phyloP scores from a whole-genome alignment of 2,888 invertebrate species.

The Dendrolimus houi region DNA sequence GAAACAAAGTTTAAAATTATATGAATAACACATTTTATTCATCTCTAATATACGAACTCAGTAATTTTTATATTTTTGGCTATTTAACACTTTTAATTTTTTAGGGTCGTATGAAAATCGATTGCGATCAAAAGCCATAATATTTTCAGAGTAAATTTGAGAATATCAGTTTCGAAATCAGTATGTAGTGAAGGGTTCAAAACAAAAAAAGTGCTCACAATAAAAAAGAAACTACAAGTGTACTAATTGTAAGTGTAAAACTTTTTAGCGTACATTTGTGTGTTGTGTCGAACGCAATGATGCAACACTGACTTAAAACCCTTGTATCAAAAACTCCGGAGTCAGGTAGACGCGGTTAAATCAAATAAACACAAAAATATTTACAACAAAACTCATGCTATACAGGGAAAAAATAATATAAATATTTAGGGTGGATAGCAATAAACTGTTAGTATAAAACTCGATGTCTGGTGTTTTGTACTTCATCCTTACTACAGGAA shows the following conservation, averaged over 20 bases:
- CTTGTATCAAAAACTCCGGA: slow-evolving; percentile 45
- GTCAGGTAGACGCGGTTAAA: slow-evolving; percentile 67
- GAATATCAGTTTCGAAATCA: slow-evolving; percentile 17
- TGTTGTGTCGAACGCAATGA: slow-evolving; percentile 77
- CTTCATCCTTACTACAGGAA: slow-evolving; percentile 50
- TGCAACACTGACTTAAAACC: slow-evolving; percentile 72
- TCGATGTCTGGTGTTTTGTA: slow-evolving; percentile 60
- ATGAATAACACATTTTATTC: no score
- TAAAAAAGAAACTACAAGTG: slow-evolving; percentile 41
- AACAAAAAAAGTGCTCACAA: slow-evolving; percentile 49
- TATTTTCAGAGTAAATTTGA: slow-evolving; percentile 6
- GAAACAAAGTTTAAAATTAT: no score
- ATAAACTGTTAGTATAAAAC: slow-evolving; percentile 71
- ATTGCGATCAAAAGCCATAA: no score
- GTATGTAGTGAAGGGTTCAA: slow-evolving; percentile 59
- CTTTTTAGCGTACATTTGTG: slow-evolving; percentile 77
- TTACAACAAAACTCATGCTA: slow-evolving; percentile 74
- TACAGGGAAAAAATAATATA: slow-evolving; percentile 68
- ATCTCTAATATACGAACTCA: no score
- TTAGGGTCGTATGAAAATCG: no score
- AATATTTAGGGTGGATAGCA: slow-evolving; percentile 65
- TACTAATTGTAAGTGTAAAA: slow-evolving; percentile 51
- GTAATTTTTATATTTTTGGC: no score
- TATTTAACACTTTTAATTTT: no score
- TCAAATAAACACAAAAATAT: slow-evolving; percentile 74